Percentiles rank a stretch among this genome's conserved stretches.
Evolutionary conservation across 37 sponge, comb jelly and placozoan genomes (phyloP).

Genomic region (Aplysina aerophoba): DNA sequence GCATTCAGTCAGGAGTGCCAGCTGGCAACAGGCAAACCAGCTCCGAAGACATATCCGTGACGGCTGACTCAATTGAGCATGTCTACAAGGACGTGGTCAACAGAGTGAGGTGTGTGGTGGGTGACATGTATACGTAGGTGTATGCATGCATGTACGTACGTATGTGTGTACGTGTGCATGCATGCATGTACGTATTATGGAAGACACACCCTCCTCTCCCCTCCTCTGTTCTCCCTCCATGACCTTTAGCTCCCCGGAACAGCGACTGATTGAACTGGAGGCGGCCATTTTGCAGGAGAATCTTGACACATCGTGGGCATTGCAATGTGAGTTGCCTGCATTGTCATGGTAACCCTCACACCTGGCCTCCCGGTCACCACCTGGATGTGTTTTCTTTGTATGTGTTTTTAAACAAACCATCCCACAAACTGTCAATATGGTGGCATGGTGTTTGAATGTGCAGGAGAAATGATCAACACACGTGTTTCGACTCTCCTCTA

Average conservation of each 20-base stretch:
- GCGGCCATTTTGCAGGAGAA: conserved; percentile 28
- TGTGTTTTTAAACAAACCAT: too few species aligned
- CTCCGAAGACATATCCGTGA: conserved; percentile 16
- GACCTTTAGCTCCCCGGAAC: conserved; percentile 13
- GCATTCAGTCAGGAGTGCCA: background rate
- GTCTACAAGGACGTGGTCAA: background rate
- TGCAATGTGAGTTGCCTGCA: background rate
- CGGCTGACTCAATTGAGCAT: background rate
- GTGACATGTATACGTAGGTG: too few species aligned
- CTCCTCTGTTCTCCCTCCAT: background rate
- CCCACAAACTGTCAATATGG: too few species aligned
- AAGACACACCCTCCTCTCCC: background rate
- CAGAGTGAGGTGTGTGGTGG: conserved; percentile 20
- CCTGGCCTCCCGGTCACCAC: too few species aligned
- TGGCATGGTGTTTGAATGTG: too few species aligned
- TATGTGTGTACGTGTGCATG: background rate
- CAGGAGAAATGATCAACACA: too few species aligned
- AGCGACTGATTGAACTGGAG: conserved; percentile 27
- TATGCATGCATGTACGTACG: background rate
- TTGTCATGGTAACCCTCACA: background rate
- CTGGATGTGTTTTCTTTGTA: too few species aligned
- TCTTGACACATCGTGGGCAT: background rate
- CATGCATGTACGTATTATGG: background rate
- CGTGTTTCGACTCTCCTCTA: too few species aligned
- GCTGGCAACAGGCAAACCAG: background rate